These are phyloP conservation scores for Saccopteryx leptura DNA, from an alignment of 2,113 vertebrate species.

Conservation along the genomic window DNA sequence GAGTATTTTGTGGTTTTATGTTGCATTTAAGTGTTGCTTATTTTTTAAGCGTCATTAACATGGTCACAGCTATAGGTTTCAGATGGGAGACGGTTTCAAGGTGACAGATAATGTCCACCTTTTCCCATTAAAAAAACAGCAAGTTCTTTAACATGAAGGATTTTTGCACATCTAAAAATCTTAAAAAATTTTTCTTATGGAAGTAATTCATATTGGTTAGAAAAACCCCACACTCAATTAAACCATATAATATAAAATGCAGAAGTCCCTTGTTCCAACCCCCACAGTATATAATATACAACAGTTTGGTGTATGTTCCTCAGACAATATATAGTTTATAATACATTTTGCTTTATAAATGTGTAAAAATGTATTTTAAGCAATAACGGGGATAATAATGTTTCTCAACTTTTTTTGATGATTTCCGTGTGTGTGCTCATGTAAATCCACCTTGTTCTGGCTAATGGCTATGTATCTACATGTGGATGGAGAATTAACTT, in stretches of 20 bases:
- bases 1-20: neutral
- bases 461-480: no score
- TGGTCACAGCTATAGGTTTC: neutral
- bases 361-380: constrained; percentile 10
- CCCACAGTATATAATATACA: neutral
- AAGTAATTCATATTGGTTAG: constrained; percentile 26
- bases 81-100: neutral
- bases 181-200: neutral
- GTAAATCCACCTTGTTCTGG: neutral
- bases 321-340: neutral
- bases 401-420: neutral
- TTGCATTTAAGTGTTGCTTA: neutral
- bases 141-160: neutral
- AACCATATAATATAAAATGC: neutral
- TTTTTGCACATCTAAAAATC: neutral
- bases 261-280: neutral
- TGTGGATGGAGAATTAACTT: neutral
- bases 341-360: neutral
- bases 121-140: neutral
- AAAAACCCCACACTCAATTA: neutral
- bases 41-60: neutral
- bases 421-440: neutral
- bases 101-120: neutral
- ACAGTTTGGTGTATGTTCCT: neutral
- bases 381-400: neutral